Evolutionary conservation across 2,888 invertebrate genomes (phyloP), one percentile per base, ranked within the genome.

Genomic region (Tipula confusa): DNA sequence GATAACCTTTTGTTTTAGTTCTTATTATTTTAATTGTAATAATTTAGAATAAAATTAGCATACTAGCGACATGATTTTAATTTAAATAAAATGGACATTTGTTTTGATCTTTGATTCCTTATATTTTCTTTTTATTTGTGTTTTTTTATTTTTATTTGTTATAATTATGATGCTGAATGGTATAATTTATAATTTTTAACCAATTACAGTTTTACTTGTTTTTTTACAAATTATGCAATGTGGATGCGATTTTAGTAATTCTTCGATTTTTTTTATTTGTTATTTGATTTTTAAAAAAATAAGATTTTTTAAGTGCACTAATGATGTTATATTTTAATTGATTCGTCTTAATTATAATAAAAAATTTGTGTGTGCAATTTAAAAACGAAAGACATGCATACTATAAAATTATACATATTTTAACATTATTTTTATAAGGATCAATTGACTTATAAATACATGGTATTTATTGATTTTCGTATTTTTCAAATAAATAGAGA

Each of bases 61-160:
- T 64, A 64, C 3, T 24, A 64, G 64, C 64, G 64, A 64, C 24
- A 64, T 64, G 64, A 64, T 64, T 64, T 64, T 24, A 64, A 64
- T 64, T 64, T 18, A 24, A 24, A 11, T 9, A 64, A 64, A 64
- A 64, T 64, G 64, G 64, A 64, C 18, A 64, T 24, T 64, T 64
- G 64, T 64, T 64, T 64, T 18, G 64, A 64, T 64, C 24, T 64
- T 64, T 6, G 64, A 24, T 64, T 64, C 64, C 64, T 64, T 64
- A 64, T 64, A 24, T 64, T 64, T 64, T 64, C 64, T 64, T 64
- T 64, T 64, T 64, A 64, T 64, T 64, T 64, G 64, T 64, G 64
- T 64, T 64, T 64, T 64, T 48, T 11, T 48, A 18, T 48, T 48
- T 48, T 48, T 64, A 7, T 64, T 18, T 64, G 18, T 64, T 64